Percentiles rank a stretch among this genome's conserved stretches.
Evolutionary conservation across 2,888 invertebrate genomes (phyloP).

Genomic region (Drosophila vallismaia): DNA sequence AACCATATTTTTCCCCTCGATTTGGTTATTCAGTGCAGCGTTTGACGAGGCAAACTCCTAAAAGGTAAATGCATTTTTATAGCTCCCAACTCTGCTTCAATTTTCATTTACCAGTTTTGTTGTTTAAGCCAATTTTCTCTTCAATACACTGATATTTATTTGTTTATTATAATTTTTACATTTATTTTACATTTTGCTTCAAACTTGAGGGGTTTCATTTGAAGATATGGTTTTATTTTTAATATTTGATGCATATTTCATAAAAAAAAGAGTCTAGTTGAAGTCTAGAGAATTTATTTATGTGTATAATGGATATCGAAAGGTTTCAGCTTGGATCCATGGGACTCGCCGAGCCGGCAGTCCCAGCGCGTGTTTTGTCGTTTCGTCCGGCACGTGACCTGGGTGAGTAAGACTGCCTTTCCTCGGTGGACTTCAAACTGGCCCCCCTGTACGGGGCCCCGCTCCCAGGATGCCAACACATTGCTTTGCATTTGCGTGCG

Average conservation of each 20-base stretch:
- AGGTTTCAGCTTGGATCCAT: conserved; percentile 15
- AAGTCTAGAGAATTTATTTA: not conserved
- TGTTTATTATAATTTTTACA: too few relatives aligned
- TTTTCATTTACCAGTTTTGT: conserved; percentile 16
- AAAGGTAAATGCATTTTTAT: conserved; percentile 46
- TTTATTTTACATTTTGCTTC: too few relatives aligned
- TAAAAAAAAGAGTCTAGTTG: not conserved
- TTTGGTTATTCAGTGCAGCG: conserved; percentile 28
- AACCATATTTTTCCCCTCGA: conserved; percentile 22
- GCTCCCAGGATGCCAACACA: conserved; percentile 19
- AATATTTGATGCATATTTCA: not conserved
- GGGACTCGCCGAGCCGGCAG: conserved; percentile 51
- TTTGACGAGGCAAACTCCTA: conserved; percentile 9
- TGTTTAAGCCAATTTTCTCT: conserved; percentile 23
- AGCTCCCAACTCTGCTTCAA: conserved; percentile 16
- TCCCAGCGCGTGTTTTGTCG: conserved; percentile 67
- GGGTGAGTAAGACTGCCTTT: conserved; percentile 56
- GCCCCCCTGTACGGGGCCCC: conserved; percentile 17
- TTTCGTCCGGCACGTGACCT: conserved; percentile 75
- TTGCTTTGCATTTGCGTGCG: conserved; percentile 76
- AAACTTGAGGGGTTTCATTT: too few relatives aligned
- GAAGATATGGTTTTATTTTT: too few relatives aligned
- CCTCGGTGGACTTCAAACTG: not conserved
- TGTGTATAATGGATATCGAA: conserved; percentile 18
- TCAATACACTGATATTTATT: conserved; percentile 4